Conservation (phyloP, 2,888 invertebrate species). For the Stenoptilia bipunctidactyla region DNA sequence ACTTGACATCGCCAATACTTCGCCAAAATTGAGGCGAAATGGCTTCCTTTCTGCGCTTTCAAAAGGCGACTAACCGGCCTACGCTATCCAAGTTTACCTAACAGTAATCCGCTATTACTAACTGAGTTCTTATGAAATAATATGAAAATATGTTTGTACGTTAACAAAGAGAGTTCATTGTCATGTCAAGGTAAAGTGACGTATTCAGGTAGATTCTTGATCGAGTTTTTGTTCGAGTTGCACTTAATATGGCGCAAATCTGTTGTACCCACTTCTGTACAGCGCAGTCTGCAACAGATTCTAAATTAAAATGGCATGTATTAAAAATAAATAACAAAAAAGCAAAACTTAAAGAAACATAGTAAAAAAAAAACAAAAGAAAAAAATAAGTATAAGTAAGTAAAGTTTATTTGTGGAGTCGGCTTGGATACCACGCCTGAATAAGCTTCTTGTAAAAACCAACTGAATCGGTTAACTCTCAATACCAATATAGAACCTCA, state of each 20-base stretch:
- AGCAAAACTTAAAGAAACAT: no score
- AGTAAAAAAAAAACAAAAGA: no score
- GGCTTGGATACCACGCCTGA: no score
- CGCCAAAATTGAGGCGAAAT: no score
- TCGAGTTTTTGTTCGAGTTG: slow-evolving; percentile 53
- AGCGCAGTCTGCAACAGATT: slow-evolving; percentile 87
- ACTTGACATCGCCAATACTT: not conserved
- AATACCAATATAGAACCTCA: no score
- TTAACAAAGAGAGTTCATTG: slow-evolving; percentile 70
- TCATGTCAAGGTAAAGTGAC: slow-evolving; percentile 61
- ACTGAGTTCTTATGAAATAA: slow-evolving; percentile 44
- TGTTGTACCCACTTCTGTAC: slow-evolving; percentile 94
- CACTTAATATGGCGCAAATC: slow-evolving; percentile 91
- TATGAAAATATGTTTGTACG: slow-evolving; percentile 61
- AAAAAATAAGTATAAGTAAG: no score
- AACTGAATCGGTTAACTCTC: no score
- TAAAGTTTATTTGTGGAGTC: no score
- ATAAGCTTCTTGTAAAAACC: no score
- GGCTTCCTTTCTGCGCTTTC: no score
- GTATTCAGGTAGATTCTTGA: slow-evolving; percentile 46
- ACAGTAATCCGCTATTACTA: slow-evolving; percentile 59
- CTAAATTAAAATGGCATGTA: no score
- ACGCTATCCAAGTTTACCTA: slow-evolving; percentile 46
- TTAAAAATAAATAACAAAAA: no score
- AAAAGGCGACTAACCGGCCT: slow-evolving; percentile 14